phyloP scores from a whole-genome alignment of 2,888 invertebrate genomes.

The Cephus spinipes region DNA sequence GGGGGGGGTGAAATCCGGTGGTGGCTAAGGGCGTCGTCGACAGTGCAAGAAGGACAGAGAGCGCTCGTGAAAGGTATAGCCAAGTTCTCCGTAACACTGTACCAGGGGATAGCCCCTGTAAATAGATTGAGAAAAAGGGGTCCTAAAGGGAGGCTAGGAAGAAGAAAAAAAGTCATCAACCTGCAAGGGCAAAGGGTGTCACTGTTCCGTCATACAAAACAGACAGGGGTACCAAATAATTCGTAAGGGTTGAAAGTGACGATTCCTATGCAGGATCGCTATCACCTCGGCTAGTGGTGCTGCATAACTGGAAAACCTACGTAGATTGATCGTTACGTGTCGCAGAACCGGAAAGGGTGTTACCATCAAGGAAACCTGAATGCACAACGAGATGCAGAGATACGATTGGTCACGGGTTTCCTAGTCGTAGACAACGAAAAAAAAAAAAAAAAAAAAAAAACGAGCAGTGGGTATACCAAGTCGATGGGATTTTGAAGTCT shows the following conservation, averaged over 20 bases:
- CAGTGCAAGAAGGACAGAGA: background rate
- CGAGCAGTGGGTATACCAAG: background rate
- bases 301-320: background rate
- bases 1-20: conserved; percentile 26
- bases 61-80: background rate
- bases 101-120: background rate
- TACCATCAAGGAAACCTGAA: background rate
- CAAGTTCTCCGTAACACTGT: background rate
- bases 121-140: background rate
- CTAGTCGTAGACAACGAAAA: background rate
- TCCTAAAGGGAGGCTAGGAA: background rate
- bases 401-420: background rate
- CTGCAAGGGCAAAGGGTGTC: background rate
- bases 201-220: background rate
- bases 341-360: background rate
- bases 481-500: background rate
- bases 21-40: conserved; percentile 38
- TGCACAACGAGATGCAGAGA: background rate
- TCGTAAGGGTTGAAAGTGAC: background rate
- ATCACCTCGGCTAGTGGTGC: background rate
- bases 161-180: background rate
- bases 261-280: background rate
- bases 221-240: background rate
- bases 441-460: no score
- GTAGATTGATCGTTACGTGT: background rate